Evolutionary conservation across 2,113 vertebrate species (phyloP).

Genomic region (Machaerirhynchus nigripectus): DNA sequence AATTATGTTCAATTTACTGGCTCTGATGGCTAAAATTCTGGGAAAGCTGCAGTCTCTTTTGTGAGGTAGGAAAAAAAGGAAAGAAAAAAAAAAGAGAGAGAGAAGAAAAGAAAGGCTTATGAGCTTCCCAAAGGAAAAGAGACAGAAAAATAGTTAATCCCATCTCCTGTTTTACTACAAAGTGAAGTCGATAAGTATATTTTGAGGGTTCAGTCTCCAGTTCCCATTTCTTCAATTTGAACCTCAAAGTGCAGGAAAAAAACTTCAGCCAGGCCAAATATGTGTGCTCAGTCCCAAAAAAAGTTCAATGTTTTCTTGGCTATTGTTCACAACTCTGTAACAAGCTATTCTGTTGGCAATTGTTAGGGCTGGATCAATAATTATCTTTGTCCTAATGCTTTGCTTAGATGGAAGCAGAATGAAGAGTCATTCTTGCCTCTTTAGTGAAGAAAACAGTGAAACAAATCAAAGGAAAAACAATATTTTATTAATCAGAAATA

Average conservation of each 20-base stretch:
- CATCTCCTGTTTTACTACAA: background rate
- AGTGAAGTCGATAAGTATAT: background rate
- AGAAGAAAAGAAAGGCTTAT: background rate
- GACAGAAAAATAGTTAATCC: background rate
- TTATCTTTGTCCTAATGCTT: background rate
- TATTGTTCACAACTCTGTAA: background rate
- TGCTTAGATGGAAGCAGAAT: background rate
- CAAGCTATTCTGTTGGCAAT: background rate
- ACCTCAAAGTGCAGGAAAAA: background rate
- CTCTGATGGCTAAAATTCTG: background rate
- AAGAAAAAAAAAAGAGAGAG: accelerated
- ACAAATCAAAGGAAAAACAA: background rate
- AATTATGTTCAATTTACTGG: background rate
- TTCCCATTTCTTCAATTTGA: background rate
- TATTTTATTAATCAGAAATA: background rate
- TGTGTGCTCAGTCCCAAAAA: background rate
- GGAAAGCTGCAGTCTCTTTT: background rate
- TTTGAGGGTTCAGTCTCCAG: background rate
- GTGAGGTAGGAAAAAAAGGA: accelerated
- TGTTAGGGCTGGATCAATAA: background rate
- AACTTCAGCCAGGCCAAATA: background rate
- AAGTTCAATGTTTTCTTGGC: background rate
- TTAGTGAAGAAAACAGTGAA: background rate
- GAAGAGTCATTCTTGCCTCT: background rate
- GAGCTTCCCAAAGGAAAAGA: background rate